phyloP scores from a whole-genome alignment of 2,888 invertebrate species.

The Invenusta paracnida region DNA sequence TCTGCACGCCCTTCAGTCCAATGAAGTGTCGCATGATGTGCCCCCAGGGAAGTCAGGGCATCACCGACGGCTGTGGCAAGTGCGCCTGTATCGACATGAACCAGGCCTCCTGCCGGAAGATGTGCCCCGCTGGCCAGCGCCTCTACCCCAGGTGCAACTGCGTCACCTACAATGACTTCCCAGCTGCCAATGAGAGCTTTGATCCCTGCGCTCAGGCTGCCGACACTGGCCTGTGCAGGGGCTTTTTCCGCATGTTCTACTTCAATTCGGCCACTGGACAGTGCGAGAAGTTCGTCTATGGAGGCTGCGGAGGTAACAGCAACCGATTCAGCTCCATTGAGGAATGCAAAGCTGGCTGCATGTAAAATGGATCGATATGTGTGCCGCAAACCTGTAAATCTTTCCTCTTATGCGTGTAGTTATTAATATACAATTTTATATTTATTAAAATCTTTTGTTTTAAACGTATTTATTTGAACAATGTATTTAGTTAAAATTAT shows the following conservation, averaged over 20 bases:
- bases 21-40: neutral
- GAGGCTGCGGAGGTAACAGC: neutral
- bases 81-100: neutral
- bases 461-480: too few relatives aligned
- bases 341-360: neutral
- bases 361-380: too few relatives aligned
- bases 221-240: neutral
- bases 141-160: neutral
- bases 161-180: neutral
- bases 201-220: neutral
- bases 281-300: neutral
- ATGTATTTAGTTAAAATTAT: too few relatives aligned
- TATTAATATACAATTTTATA: too few relatives aligned
- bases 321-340: neutral
- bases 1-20: neutral
- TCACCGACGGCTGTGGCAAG: neutral
- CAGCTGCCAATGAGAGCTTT: neutral
- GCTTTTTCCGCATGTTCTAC: neutral
- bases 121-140: neutral
- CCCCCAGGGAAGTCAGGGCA: neutral
- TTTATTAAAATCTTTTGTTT: too few relatives aligned
- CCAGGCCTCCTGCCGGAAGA: neutral
- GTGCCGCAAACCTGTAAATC: too few relatives aligned
- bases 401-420: too few relatives aligned
- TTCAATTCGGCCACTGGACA: neutral